Conservation (phyloP, 92 coral and sea anemone species). For the Epizoanthus ramosus region DNA sequence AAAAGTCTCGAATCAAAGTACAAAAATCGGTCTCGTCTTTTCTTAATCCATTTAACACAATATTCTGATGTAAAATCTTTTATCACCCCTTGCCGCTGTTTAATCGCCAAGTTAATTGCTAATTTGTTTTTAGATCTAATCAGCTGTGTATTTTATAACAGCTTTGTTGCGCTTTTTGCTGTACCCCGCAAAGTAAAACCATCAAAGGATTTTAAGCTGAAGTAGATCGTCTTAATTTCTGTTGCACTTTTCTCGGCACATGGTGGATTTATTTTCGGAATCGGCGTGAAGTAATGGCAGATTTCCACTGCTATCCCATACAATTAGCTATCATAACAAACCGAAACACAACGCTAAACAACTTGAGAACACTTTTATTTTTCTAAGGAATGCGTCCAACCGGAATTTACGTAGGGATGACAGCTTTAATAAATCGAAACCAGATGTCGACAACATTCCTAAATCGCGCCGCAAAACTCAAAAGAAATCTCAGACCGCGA, state of each 20-base stretch:
- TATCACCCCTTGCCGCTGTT: slow-evolving; percentile 61
- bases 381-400: slow-evolving; percentile 84
- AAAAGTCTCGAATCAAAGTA: slow-evolving; percentile 32
- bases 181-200: slow-evolving; percentile 5
- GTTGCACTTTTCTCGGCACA: slow-evolving; percentile 4
- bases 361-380: slow-evolving; percentile 88
- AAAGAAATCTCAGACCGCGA: slow-evolving; percentile 28
- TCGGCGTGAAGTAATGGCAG: slow-evolving; percentile 35
- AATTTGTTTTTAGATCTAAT: slow-evolving; percentile 90
- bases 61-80: slow-evolving; percentile 54
- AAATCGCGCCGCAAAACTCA: slow-evolving; percentile 71
- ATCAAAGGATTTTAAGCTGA: slow-evolving; percentile 31
- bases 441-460: slow-evolving; percentile 85
- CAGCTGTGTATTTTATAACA: slow-evolving; percentile 80
- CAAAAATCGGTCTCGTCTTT: slow-evolving; percentile 36
- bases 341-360: slow-evolving; percentile 84
- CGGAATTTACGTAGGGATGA: slow-evolving; percentile 82
- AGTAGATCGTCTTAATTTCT: slow-evolving; percentile 16
- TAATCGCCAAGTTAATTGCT: slow-evolving; percentile 88
- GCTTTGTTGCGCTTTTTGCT: slow-evolving; percentile 53
- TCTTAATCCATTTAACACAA: slow-evolving; percentile 59
- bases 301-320: slow-evolving; percentile 68
- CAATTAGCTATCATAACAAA: slow-evolving; percentile 88
- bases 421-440: slow-evolving; percentile 77
- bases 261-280: slow-evolving; percentile 23